Evolutionary conservation across 2,113 vertebrate species (phyloP), one percentile per base, ranked within the genome.

Genomic region (Callorhinus ursinus): DNA sequence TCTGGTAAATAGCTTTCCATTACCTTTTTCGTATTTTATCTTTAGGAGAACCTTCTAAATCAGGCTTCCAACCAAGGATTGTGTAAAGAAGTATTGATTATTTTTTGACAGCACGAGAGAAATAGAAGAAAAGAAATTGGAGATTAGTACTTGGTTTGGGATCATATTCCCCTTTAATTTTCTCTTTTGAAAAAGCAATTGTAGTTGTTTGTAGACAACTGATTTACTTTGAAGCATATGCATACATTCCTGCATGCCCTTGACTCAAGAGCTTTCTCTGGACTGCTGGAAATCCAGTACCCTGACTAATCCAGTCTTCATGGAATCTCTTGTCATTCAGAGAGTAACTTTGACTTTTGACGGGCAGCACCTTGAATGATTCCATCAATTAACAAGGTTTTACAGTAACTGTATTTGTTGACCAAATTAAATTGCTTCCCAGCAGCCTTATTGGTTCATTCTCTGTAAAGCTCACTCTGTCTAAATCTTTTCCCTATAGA

Each of bases 401-500:
- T 96, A 24, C 1, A 26, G 46, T 51, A 91, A 93, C 67, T 90
- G 5, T 90, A 49, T 94, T 91, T 96, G 22, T 87, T 97, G 91
- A 93, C 49, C n/a, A 91, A 69, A 88, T 96, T 96, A 96, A 86
- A 95, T 96, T 97, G 92, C 55, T 93, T 96, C 82, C 61, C 61
- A 76, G 7, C 77, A 95, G 61, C 13, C 36, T 74, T 93, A 49
- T 95, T 91, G 97, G 51, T 93, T 94, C 14, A 1, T 96, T 90
- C n/a, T 93, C 33, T 89, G 10, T 95, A 79, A 96, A 93, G 71
- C 46, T 97, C 72, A 82, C 3, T 92, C 22, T 92, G 76, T 94
- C 49, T 95, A 57, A 80, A 87, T 95, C 26, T 90, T 93, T 93
- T 82, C 57, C 53, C 49, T 88, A 24, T 69, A 28, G 76, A 93